Evolutionary conservation across 2,888 invertebrate species (phyloP).

Genomic region (Leptopterna dolabrata): DNA sequence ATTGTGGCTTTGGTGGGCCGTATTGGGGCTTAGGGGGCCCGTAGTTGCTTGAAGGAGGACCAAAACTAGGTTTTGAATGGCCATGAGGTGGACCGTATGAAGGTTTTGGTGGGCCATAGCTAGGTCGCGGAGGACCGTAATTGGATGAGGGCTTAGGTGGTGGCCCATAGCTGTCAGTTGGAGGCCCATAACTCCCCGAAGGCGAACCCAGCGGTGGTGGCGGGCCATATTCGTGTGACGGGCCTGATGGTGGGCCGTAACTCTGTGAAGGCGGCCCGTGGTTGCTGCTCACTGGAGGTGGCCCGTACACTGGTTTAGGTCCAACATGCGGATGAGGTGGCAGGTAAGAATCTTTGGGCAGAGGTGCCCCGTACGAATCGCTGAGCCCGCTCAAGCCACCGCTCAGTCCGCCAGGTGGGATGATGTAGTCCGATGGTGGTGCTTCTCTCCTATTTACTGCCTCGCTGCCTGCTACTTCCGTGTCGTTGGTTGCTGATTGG

Average conservation of each 20-base stretch:
- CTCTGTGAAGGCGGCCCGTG: constrained; percentile 67
- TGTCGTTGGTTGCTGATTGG: constrained; percentile 54
- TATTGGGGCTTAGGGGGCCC: constrained; percentile 60
- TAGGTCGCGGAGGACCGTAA: constrained; percentile 63
- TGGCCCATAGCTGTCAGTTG: constrained; percentile 62
- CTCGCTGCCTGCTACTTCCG: constrained; percentile 57
- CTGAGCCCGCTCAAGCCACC: constrained; percentile 54
- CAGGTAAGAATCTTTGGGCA: constrained; percentile 63
- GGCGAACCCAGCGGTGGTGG: constrained; percentile 60
- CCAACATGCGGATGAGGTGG: constrained; percentile 61
- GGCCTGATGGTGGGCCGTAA: constrained; percentile 65
- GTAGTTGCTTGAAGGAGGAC: constrained; percentile 67
- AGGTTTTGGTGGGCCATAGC: constrained; percentile 63
- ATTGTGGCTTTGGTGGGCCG: constrained; percentile 64
- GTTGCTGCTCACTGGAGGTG: constrained; percentile 63
- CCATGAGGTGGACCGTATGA: constrained; percentile 67
- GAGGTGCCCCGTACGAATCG: constrained; percentile 61
- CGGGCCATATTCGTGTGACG: constrained; percentile 62
- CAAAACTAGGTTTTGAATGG: constrained; percentile 70
- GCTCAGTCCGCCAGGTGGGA: constrained; percentile 50
- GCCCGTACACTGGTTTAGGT: constrained; percentile 50
- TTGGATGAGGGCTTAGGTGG: constrained; percentile 52
- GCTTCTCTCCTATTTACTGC: constrained; percentile 61
- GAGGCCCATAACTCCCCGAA: constrained; percentile 63
- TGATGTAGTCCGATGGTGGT: constrained; percentile 57